phyloP scores from a whole-genome alignment of 2,797 vertebrate genomes.

The Sebastes ruberrimus region DNA sequence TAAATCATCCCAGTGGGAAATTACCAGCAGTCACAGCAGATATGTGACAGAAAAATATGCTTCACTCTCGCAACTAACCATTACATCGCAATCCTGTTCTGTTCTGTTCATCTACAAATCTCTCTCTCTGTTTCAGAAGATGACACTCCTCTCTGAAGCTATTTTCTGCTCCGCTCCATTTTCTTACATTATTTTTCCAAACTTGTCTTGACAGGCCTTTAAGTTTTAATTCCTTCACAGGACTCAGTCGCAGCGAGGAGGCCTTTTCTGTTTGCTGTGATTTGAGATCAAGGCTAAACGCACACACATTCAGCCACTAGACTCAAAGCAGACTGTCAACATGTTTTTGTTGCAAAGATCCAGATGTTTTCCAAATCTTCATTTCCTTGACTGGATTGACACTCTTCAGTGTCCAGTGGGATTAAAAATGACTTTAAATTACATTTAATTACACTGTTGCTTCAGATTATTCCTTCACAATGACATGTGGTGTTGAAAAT shows the following conservation, averaged over 20 bases:
- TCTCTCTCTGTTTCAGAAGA: constrained; percentile 34
- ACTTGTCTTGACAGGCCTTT: constrained; percentile 35
- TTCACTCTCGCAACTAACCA: constrained; percentile 21
- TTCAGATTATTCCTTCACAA: neutral
- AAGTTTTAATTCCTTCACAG: constrained; percentile 9
- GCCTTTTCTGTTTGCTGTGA: constrained; percentile 38
- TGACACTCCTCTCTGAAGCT: neutral
- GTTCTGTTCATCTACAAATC: constrained; percentile 10
- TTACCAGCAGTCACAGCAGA: constrained; percentile 37
- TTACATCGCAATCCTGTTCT: constrained; percentile 13
- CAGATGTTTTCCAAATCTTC: constrained; percentile 57
- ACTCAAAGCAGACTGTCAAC: constrained; percentile 59
- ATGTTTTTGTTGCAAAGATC: constrained; percentile 56
- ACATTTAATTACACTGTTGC: neutral
- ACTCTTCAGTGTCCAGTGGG: neutral
- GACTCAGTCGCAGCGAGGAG: constrained; percentile 17
- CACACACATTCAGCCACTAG: constrained; percentile 17
- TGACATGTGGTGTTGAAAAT: neutral
- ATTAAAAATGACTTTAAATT: constrained; percentile 6
- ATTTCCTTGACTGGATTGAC: neutral
- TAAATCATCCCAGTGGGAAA: constrained; percentile 56
- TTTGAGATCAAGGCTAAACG: constrained; percentile 41
- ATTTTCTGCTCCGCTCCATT: constrained; percentile 11
- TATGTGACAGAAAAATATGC: constrained; percentile 37
- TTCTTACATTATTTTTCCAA: constrained; percentile 2